phyloP scores from a whole-genome alignment of 2,888 invertebrate species.

The Ormyrus rosae region DNA sequence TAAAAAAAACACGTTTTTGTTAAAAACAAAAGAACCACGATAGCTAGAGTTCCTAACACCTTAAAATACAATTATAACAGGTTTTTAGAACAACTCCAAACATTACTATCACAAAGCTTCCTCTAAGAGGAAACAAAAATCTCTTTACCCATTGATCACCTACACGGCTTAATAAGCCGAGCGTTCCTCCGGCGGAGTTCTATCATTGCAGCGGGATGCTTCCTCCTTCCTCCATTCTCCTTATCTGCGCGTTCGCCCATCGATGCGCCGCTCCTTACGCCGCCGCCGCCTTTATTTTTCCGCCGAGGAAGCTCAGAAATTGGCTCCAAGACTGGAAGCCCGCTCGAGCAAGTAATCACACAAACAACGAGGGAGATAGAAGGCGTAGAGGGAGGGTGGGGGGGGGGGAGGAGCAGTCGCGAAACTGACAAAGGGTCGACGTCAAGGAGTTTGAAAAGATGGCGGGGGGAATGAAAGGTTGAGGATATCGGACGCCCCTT shows the following conservation, averaged over 20 bases:
- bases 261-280: not conserved
- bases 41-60: too few species aligned
- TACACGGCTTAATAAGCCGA: slow-evolving; percentile 32
- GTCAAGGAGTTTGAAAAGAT: slow-evolving; percentile 9
- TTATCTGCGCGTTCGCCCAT: slow-evolving; percentile 2
- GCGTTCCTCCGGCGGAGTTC: slow-evolving; percentile 14
- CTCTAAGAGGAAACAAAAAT: too few species aligned
- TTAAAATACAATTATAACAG: too few species aligned
- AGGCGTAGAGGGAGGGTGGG: not conserved
- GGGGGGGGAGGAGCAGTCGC: slow-evolving; percentile 17
- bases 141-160: slow-evolving; percentile 13
- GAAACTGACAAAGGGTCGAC: slow-evolving; percentile 35
- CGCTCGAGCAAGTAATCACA: slow-evolving; percentile 64
- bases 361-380: slow-evolving; percentile 60
- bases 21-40: too few species aligned
- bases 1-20: too few species aligned
- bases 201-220: not conserved
- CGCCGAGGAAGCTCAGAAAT: slow-evolving; percentile 59
- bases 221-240: not conserved
- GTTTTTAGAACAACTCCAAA: too few species aligned
- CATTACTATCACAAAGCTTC: too few species aligned
- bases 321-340: slow-evolving; percentile 58
- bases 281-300: slow-evolving; percentile 24
- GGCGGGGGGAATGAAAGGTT: not conserved
- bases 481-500: slow-evolving; percentile 10